These are phyloP conservation scores for Mallotus villosus DNA, from an alignment of 2,797 vertebrate species.

Conservation along the genomic window DNA sequence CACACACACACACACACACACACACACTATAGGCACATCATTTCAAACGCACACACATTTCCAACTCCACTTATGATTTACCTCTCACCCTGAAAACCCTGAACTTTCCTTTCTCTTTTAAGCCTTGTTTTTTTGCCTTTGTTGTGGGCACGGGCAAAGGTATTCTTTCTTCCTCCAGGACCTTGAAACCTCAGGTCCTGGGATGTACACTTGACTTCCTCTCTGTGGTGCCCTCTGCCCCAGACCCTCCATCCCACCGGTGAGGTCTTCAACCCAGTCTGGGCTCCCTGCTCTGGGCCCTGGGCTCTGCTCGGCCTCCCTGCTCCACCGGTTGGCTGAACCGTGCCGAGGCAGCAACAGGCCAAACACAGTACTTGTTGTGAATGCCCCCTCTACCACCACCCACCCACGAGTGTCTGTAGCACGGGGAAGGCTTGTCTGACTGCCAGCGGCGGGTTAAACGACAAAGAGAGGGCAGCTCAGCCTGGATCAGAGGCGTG, in stretches of 20 bases:
- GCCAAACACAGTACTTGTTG: constrained; percentile 72
- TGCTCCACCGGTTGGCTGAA: constrained; percentile 66
- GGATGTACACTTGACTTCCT: constrained; percentile 60
- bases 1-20: not conserved
- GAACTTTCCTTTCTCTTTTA: constrained; percentile 39
- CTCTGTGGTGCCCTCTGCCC: constrained; percentile 54
- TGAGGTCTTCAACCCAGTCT: constrained; percentile 66
- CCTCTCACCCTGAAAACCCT: constrained; percentile 22
- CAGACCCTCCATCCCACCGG: constrained; percentile 53
- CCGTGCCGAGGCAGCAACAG: constrained; percentile 63
- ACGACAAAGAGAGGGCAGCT: constrained; percentile 68
- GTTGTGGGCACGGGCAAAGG: constrained; percentile 36
- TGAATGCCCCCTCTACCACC: constrained; percentile 52
- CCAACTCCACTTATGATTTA: constrained; percentile 3
- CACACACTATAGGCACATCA: not conserved
- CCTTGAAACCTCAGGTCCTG: constrained; percentile 60
- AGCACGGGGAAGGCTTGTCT: not conserved
- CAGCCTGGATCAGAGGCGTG: constrained; percentile 70
- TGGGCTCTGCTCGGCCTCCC: constrained; percentile 70
- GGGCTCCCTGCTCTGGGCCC: constrained; percentile 66
- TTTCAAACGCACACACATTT: not conserved
- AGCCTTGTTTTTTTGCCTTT: constrained; percentile 25
- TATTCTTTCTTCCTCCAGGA: constrained; percentile 60
- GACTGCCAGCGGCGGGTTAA: not conserved
- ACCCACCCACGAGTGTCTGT: constrained; percentile 67